A percentile compares a stretch with the other conserved stretches of the same genome.
Conservation (phyloP, 2,113 vertebrate genomes). For the Eudyptes chrysolophus region DNA sequence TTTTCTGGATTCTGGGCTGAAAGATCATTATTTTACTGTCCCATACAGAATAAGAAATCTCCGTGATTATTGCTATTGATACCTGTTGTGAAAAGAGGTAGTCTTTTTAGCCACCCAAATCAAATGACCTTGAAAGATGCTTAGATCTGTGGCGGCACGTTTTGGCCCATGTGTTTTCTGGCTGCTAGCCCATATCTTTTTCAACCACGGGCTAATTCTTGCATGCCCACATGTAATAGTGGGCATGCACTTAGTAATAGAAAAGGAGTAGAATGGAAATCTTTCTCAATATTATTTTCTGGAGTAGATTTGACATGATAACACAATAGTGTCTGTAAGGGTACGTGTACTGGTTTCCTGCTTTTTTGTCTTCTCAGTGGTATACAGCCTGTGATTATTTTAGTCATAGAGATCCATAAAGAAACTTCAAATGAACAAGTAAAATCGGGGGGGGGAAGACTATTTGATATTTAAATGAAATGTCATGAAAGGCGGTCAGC, state of each 20-base stretch:
- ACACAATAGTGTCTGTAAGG: background rate
- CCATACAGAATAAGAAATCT: background rate
- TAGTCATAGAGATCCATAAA: background rate
- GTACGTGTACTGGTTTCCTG: background rate
- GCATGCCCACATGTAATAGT: background rate
- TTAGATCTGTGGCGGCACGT: background rate
- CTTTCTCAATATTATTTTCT: background rate
- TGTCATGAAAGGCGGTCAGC: background rate
- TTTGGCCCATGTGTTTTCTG: background rate
- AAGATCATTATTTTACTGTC: background rate
- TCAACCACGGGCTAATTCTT: background rate
- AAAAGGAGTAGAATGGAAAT: background rate
- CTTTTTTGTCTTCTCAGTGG: background rate
- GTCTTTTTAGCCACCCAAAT: background rate
- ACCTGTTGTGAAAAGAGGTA: background rate
- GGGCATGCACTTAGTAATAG: background rate
- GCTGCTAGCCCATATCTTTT: background rate
- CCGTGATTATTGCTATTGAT: background rate
- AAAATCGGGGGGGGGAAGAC: rapidly evolving
- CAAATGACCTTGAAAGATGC: background rate
- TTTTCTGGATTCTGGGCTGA: background rate
- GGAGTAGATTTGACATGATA: background rate
- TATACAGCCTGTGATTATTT: background rate
- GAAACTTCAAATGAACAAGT: background rate
- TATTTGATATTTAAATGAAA: background rate